Percentiles rank a stretch among this genome's conserved stretches.
These are phyloP conservation scores for Drosophila serrata DNA, from an alignment of 1,140 invertebrate genomes.

Conservation along the genomic window DNA sequence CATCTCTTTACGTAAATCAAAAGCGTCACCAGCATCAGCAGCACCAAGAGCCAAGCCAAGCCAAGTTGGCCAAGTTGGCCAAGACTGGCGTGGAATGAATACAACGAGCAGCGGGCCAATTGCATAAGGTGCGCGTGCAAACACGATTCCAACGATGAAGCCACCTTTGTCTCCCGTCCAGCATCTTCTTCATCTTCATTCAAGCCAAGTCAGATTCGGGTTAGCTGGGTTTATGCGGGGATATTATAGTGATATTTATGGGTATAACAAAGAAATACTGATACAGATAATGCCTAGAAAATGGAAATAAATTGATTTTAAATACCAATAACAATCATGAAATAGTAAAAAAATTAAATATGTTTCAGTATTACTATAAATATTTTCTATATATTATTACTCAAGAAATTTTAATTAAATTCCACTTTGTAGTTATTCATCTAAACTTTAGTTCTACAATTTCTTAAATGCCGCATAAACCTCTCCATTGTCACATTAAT, in stretches of 20 bases:
- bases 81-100: slow-evolving; percentile 36
- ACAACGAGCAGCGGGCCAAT: slow-evolving; percentile 35
- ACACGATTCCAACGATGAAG: slow-evolving; percentile 35
- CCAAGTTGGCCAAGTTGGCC: slow-evolving; percentile 46
- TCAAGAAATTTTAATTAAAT: no score
- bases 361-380: no score
- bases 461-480: slow-evolving; percentile 1
- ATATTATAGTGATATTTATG: not conserved
- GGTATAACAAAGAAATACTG: no score
- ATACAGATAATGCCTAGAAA: no score
- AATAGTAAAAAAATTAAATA: no score
- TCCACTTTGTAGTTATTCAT: no score
- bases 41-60: not conserved
- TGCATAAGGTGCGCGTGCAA: slow-evolving; percentile 51
- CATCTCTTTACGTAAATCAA: slow-evolving; percentile 44
- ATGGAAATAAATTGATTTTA: not conserved
- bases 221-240: slow-evolving; percentile 25
- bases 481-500: slow-evolving; percentile 6
- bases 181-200: slow-evolving; percentile 21
- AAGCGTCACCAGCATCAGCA: slow-evolving; percentile 35
- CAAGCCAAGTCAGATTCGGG: not conserved
- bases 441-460: not conserved
- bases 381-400: no score
- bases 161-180: slow-evolving; percentile 28
- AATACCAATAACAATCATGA: no score